A percentile compares a stretch with the other conserved stretches of the same genome.
phyloP scores from a whole-genome alignment of 2,797 vertebrate genomes.

The Anguilla anguilla region DNA sequence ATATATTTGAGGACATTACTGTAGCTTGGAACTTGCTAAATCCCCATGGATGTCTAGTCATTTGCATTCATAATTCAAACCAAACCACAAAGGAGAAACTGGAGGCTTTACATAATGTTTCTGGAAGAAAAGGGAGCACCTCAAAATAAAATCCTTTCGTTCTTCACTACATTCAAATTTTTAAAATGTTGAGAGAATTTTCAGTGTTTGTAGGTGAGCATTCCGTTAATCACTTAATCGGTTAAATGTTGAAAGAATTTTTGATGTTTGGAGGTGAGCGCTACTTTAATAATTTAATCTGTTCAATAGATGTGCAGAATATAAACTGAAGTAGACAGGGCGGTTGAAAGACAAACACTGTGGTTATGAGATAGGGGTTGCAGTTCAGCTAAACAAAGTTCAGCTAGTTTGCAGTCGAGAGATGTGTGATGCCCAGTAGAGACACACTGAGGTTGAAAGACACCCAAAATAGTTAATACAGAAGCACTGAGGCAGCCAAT shows the following conservation, averaged over 20 bases:
- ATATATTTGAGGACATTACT: background rate
- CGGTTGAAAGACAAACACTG: background rate
- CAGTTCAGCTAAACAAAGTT: background rate
- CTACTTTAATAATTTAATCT: background rate
- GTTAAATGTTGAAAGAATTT: too few species aligned
- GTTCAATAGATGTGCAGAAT: background rate
- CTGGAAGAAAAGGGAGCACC: background rate
- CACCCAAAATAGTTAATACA: too few species aligned
- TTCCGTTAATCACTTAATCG: background rate
- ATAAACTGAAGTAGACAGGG: background rate
- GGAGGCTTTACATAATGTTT: background rate
- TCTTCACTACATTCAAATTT: background rate
- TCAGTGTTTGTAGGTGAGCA: background rate
- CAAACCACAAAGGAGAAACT: background rate
- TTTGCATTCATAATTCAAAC: slow-evolving; percentile 2
- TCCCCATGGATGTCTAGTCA: background rate
- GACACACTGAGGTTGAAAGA: too few species aligned
- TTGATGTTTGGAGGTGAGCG: too few species aligned
- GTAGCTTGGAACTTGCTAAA: background rate
- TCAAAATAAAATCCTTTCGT: background rate
- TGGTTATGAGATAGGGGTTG: too few species aligned
- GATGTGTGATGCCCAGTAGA: background rate
- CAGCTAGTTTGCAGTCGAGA: background rate
- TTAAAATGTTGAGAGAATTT: background rate
- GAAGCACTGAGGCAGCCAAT: too few species aligned